phyloP scores from a whole-genome alignment of 1,140 invertebrate genomes.

The Drosophila pseudoananassae region DNA sequence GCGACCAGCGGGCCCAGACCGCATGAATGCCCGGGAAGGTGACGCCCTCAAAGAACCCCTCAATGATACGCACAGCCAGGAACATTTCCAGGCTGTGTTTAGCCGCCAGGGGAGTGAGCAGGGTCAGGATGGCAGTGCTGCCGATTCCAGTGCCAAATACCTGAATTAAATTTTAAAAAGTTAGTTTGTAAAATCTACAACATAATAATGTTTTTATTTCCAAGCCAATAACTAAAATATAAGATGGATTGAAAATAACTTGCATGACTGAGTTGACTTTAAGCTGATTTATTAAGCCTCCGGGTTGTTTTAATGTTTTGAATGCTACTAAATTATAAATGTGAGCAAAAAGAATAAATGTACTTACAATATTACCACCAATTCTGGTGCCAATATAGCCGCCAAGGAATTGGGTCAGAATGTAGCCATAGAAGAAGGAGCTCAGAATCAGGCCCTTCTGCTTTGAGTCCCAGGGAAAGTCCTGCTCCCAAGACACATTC shows the following conservation, averaged over 20 bases:
- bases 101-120: conserved; percentile 92
- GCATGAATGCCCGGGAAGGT: conserved; percentile 96
- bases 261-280: background rate
- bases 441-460: conserved; percentile 92
- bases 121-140: conserved; percentile 91
- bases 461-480: conserved; percentile 93
- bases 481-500: conserved; percentile 86
- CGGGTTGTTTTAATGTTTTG: conserved; percentile 74
- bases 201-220: too few species aligned
- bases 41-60: conserved; percentile 96
- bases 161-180: conserved; percentile 65
- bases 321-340: too few species aligned
- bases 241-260: background rate
- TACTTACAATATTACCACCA: conserved; percentile 88
- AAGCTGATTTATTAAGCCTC: background rate
- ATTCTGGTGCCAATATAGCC: conserved; percentile 90
- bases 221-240: too few species aligned
- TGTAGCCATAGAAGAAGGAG: conserved; percentile 94
- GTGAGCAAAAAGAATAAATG: background rate
- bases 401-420: conserved; percentile 90
- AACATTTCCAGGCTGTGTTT: conserved; percentile 89
- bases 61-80: conserved; percentile 90
- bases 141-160: conserved; percentile 93
- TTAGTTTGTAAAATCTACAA: too few species aligned
- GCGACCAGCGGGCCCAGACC: conserved; percentile 95